A percentile compares a stretch with the other conserved stretches of the same genome.
These are phyloP conservation scores for Mustelus asterias DNA, from an alignment of 2,113 vertebrate species.

Conservation along the genomic window DNA sequence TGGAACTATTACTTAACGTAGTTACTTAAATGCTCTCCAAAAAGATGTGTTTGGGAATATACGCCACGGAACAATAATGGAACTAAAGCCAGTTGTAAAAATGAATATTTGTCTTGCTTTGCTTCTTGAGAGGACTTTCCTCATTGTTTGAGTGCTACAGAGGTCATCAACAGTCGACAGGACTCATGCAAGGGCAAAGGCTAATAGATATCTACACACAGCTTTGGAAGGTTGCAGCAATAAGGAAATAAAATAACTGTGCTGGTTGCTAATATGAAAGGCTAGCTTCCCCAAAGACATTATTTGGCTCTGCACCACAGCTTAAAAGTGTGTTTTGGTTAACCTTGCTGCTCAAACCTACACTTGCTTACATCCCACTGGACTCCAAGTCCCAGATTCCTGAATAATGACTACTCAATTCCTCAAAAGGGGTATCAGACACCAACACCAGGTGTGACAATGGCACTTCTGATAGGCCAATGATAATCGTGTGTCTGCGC, in stretches of 20 bases:
- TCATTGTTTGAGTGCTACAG: not conserved
- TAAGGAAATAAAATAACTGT: not conserved
- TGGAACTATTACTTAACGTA: not conserved
- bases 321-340: not conserved
- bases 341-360: not conserved
- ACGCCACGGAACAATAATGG: not conserved
- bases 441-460: not conserved
- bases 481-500: not conserved
- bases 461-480: not conserved
- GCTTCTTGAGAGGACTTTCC: not conserved
- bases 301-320: not conserved
- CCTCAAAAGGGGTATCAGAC: not conserved
- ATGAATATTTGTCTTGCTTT: not conserved
- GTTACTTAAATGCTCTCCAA: not conserved
- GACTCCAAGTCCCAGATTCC: not conserved
- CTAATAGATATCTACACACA: not conserved
- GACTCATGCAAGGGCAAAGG: not conserved
- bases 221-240: not conserved
- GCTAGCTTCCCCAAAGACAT: not conserved
- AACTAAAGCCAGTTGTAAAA: not conserved
- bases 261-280: not conserved
- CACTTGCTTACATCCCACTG: not conserved
- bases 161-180: not conserved
- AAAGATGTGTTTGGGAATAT: not conserved
- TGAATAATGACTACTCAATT: not conserved